These are phyloP conservation scores for Triops cancriformis DNA, from an alignment of 1,140 invertebrate genomes.

Conservation along the genomic window DNA sequence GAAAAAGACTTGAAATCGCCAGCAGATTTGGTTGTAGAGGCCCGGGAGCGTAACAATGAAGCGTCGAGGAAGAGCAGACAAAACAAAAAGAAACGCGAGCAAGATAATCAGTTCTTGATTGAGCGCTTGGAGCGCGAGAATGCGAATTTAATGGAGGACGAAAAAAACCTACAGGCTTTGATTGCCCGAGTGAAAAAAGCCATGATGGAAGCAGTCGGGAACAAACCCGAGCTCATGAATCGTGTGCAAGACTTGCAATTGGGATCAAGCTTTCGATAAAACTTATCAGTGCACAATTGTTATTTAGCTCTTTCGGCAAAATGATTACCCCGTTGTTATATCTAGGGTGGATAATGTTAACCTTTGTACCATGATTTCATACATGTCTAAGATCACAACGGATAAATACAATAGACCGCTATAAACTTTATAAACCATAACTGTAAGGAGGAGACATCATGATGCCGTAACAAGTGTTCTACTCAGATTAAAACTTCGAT, in stretches of 20 bases:
- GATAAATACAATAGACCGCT: too few relatives aligned
- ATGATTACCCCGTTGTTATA: too few relatives aligned
- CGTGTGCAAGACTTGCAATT: background rate
- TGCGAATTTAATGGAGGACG: background rate
- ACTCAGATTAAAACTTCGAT: too few relatives aligned
- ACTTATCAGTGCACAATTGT: too few relatives aligned
- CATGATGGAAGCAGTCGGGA: background rate
- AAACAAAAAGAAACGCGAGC: constrained; percentile 5
- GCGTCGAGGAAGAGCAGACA: constrained; percentile 20
- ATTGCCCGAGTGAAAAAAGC: background rate
- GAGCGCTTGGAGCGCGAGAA: background rate
- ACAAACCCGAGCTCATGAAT: background rate
- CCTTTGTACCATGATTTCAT: too few relatives aligned
- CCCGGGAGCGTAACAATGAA: constrained; percentile 19
- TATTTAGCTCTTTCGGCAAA: too few relatives aligned
- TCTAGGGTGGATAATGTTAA: too few relatives aligned
- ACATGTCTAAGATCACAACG: too few relatives aligned
- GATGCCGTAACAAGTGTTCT: too few relatives aligned
- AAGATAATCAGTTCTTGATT: background rate
- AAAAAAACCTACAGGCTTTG: background rate
- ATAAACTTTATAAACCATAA: too few relatives aligned
- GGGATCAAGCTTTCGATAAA: background rate
- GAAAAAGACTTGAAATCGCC: background rate
- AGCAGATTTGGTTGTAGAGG: background rate
- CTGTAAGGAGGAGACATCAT: too few relatives aligned